Evolutionary conservation across 2,797 vertebrate species (phyloP).

Genomic region (Percopsis omiscomaycus): DNA sequence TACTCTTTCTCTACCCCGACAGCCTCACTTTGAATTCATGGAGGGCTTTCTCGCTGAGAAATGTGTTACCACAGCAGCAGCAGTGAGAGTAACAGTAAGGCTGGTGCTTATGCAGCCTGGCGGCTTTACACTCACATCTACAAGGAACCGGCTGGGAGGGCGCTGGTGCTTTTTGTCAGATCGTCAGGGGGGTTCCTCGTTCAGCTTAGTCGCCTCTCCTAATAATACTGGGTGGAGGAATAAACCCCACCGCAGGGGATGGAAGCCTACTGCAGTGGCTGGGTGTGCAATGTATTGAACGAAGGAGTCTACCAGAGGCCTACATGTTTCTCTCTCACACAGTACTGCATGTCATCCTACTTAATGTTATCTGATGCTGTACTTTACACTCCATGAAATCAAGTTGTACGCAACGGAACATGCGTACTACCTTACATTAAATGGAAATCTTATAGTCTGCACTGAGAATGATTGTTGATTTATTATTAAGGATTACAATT

Average conservation of each 20-base stretch:
- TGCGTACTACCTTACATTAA: too few relatives aligned
- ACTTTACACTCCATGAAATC: not conserved
- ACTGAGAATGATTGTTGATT: too few relatives aligned
- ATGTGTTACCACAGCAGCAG: constrained; percentile 23
- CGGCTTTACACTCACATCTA: constrained; percentile 3
- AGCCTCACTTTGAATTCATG: constrained; percentile 50
- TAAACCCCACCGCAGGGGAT: constrained; percentile 43
- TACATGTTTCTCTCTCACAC: not conserved
- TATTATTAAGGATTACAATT: too few relatives aligned
- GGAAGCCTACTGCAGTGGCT: constrained; percentile 32
- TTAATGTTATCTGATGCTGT: constrained; percentile 14
- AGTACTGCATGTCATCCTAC: not conserved
- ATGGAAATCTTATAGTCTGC: too few relatives aligned
- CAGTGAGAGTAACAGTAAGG: constrained; percentile 20
- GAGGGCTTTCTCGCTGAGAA: constrained; percentile 30
- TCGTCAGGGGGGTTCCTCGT: constrained; percentile 12
- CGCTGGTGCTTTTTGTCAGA: not conserved
- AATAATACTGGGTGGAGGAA: constrained; percentile 35
- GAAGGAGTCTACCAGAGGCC: constrained; percentile 23
- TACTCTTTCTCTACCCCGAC: constrained; percentile 38
- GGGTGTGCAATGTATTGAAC: constrained; percentile 24
- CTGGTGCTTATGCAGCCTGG: constrained; percentile 14
- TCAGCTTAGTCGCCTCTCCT: constrained; percentile 20
- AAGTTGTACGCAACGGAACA: too few relatives aligned
- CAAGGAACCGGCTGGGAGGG: not conserved